Evolutionary conservation across 64 coral and sea anemone species (phyloP).

Genomic region (Porites australiensis): DNA sequence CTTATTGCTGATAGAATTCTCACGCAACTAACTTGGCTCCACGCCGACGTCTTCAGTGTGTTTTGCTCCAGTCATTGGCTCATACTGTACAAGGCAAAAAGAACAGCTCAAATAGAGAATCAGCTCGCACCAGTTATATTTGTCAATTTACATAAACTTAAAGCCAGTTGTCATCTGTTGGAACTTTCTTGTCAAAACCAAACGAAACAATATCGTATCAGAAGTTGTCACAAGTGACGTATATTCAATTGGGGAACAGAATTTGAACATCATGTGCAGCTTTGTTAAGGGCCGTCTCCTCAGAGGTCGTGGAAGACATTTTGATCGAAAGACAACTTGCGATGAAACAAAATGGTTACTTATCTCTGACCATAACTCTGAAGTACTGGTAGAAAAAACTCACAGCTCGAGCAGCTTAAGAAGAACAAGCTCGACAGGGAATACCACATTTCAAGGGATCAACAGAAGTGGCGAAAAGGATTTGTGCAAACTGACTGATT

Average conservation of each 20-base stretch:
- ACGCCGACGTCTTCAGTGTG: no score
- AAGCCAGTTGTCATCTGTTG: no score
- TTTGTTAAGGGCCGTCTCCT: neutral
- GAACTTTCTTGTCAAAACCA: no score
- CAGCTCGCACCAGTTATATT: no score
- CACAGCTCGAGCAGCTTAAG: neutral
- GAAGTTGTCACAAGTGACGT: no score
- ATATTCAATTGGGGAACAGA: neutral
- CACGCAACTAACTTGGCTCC: no score
- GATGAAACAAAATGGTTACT: conserved; percentile 20
- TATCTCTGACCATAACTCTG: conserved; percentile 13
- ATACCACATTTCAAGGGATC: neutral
- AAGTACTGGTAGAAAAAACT: neutral
- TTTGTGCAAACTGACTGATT: neutral
- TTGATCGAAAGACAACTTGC: neutral
- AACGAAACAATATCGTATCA: no score
- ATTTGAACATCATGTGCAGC: neutral
- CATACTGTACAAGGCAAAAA: no score
- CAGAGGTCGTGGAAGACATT: neutral
- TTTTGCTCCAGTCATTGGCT: no score
- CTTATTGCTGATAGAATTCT: neutral
- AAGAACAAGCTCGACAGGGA: neutral
- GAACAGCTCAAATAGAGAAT: no score
- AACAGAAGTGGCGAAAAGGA: neutral
- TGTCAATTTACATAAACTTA: no score